phyloP scores from a whole-genome alignment of 2,888 invertebrate species.

The Sipunculus nudus region DNA sequence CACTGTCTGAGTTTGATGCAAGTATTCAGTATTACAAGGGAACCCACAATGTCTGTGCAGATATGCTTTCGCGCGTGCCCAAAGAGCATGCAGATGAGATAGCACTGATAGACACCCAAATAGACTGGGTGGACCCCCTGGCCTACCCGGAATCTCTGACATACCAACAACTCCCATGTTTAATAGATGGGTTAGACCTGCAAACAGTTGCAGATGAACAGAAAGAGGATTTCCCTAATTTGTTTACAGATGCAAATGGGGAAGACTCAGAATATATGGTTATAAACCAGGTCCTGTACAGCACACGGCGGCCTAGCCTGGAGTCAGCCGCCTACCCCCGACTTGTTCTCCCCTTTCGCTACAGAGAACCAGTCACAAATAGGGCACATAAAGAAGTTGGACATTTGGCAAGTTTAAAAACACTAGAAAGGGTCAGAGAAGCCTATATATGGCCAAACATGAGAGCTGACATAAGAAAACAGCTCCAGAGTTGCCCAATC shows the following conservation, averaged over 20 bases:
- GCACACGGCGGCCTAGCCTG: neutral
- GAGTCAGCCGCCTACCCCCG: constrained; percentile 1
- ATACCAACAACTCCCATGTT: neutral
- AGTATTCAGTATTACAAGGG: neutral
- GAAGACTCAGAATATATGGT: constrained; percentile 5
- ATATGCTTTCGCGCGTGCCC: too few species aligned
- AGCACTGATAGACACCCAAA: neutral
- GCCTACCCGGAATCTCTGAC: neutral
- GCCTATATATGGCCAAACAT: constrained; percentile 20
- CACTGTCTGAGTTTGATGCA: constrained; percentile 5
- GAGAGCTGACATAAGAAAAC: neutral
- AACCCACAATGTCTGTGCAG: too few species aligned
- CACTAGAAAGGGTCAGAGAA: constrained; percentile 2
- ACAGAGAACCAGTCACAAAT: constrained; percentile 1
- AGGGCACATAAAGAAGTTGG: constrained; percentile 16
- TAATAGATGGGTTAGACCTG: neutral
- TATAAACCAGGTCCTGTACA: neutral
- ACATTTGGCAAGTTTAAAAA: neutral
- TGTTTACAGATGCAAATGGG: neutral
- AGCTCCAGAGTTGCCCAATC: constrained; percentile 1
- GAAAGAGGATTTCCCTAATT: neutral
- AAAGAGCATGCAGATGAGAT: too few species aligned
- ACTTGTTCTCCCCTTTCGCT: neutral
- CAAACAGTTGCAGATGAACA: neutral
- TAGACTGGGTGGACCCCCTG: neutral